Conservation (phyloP, 2,113 vertebrate species). For the Proteles cristata region DNA sequence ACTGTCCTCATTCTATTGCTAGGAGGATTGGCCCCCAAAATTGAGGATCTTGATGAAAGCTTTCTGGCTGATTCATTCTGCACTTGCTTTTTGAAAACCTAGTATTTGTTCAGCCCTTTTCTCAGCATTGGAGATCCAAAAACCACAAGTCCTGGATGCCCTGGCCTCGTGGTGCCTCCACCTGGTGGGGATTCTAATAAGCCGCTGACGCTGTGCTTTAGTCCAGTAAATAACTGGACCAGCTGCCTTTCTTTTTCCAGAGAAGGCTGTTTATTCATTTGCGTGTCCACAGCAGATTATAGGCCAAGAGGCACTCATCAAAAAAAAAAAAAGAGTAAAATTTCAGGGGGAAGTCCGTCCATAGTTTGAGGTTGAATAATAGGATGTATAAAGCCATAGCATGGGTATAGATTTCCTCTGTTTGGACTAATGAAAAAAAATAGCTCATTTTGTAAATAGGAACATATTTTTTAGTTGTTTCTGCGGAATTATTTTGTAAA, state of each 20-base stretch:
- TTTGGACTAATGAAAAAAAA: background rate
- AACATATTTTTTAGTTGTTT: background rate
- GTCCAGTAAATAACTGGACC: background rate
- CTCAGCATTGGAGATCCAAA: background rate
- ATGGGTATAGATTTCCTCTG: background rate
- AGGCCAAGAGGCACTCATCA: background rate
- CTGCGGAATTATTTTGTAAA: background rate
- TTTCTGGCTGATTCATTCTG: background rate
- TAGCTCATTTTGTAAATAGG: background rate
- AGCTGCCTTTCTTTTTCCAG: background rate
- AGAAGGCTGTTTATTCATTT: background rate
- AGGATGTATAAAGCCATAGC: background rate
- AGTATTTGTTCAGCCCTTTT: background rate
- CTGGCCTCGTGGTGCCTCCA: background rate
- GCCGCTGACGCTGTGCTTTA: background rate
- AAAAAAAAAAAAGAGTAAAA: background rate
- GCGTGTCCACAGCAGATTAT: background rate
- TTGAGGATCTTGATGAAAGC: background rate
- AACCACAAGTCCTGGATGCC: fast-evolving
- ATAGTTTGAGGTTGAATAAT: background rate
- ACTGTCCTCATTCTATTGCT: fast-evolving
- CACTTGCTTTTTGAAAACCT: background rate
- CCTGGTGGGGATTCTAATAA: background rate
- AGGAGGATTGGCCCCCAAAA: background rate
- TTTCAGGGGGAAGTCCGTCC: background rate